These are phyloP conservation scores for Monochamus alternatus DNA, from an alignment of 2,888 invertebrate species.

Conservation along the genomic window DNA sequence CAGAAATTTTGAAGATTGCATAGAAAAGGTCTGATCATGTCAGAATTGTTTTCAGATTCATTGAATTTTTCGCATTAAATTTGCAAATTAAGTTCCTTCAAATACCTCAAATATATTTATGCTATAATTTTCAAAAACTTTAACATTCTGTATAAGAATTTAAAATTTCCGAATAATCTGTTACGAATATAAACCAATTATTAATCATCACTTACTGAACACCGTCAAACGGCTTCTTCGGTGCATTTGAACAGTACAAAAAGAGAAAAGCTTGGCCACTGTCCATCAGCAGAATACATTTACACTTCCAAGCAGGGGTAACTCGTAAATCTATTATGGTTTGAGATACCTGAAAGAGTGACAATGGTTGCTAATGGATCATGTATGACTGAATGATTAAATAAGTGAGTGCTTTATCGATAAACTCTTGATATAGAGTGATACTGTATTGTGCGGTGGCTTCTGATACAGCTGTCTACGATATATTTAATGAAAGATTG, in stretches of 20 bases:
- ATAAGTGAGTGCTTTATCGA: constrained; percentile 53
- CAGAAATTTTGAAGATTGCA: too few species aligned
- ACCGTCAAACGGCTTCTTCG: neutral
- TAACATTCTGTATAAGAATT: too few species aligned
- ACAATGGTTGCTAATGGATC: constrained; percentile 58
- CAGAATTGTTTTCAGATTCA: too few species aligned
- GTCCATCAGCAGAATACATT: constrained; percentile 33
- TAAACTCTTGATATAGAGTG: constrained; percentile 40
- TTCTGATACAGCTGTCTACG: constrained; percentile 45
- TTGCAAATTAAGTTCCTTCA: too few species aligned
- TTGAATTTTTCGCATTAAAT: too few species aligned
- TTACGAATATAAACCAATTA: constrained; percentile 4
- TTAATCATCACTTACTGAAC: constrained; percentile 34
- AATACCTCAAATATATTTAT: too few species aligned
- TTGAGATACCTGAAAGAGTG: constrained; percentile 48
- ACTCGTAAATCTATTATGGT: constrained; percentile 42
- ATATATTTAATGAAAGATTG: constrained; percentile 19
- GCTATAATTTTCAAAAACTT: too few species aligned
- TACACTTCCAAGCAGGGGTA: constrained; percentile 19
- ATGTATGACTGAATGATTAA: constrained; percentile 50
- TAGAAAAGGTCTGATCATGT: too few species aligned
- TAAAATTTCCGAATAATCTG: too few species aligned
- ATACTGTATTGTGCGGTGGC: constrained; percentile 40
- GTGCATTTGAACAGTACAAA: constrained; percentile 3
- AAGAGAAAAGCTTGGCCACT: constrained; percentile 27